Conservation (phyloP, 2,113 vertebrate species). For the Microcebus jonahi region DNA sequence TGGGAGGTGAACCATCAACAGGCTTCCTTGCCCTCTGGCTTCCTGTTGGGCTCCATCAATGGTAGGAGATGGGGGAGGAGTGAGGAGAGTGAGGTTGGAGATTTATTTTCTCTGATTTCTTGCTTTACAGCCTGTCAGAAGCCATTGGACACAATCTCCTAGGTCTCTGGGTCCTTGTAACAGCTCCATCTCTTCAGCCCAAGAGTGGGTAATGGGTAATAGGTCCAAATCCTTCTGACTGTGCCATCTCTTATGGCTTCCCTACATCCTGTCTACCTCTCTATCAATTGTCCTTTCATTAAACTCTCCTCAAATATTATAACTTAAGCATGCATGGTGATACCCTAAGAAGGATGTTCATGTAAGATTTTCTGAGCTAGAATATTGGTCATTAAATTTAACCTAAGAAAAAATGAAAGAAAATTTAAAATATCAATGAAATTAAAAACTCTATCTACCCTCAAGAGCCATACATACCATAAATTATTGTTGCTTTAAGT, state of each 20-base stretch:
- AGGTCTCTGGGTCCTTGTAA: background rate
- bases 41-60: background rate
- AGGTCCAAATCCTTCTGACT: background rate
- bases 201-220: background rate
- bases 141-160: background rate
- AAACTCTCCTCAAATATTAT: background rate
- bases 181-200: background rate
- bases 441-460: background rate
- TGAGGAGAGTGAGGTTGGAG: background rate
- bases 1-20: background rate
- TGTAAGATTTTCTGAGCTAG: background rate
- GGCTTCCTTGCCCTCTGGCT: background rate
- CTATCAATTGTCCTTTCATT: background rate
- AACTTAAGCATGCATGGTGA: background rate
- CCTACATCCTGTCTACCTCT: background rate
- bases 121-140: background rate
- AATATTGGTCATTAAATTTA: slow-evolving; percentile 20
- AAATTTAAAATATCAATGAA: slow-evolving; percentile 20
- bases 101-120: background rate
- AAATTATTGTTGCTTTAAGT: slow-evolving; percentile 29
- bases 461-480: background rate
- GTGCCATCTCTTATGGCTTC: background rate
- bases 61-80: background rate
- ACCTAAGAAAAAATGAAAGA: background rate
- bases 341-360: background rate